Base-by-base conservation (phyloP, 2,797 vertebrate genomes). In the Dipus sagitta region DNA sequence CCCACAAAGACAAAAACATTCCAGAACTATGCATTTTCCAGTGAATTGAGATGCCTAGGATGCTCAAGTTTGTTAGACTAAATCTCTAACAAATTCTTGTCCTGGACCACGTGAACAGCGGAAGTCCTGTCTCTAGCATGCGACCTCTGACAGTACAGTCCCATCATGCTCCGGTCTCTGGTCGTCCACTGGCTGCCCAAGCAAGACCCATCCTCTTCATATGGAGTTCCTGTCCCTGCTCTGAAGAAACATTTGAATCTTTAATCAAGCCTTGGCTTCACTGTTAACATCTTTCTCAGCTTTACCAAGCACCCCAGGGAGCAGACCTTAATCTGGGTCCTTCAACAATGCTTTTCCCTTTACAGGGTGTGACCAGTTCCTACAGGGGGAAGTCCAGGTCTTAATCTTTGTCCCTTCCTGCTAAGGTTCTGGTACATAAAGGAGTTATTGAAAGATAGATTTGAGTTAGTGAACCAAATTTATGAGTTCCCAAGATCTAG, bases 381-480 rank as follows among this genome's bases (percentile, higher is more conserved):
- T 30, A 3, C 62, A 52, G 12, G 34, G 47, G 47, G 92, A 64
- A 18, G 54, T 3, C 72, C 17, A 21, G 30, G 26, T 70, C 60
- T 18, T 67, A 18, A 17, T 83, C 47, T 86, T 80, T 67, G 15
- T 20, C 23, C 1, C n/a, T 26, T 26, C 4, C 28, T 30, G 52
- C 20, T n/a, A 14, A 34, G 24, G n/a, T 60, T 68, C 58, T 64
- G 26, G 26, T 30, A 91, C 9, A 58, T 34, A 83, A 83, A 32
- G 84, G 13, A 96, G 86, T 90, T 30, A 32, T 78, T 82, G 58
- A 84, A 90, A 91, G n/a, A 34, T 34, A 60, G 75, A 74, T 68
- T 26, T 71, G 54, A 42, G 32, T 52, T 18, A 92, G 82, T 70
- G 68, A 76, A 47, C 79, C 67, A 93, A 76, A 79, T 38, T 74